These are phyloP conservation scores for Scomberomorus guttatus DNA, from an alignment of 2,797 vertebrate species.

Conservation along the genomic window DNA sequence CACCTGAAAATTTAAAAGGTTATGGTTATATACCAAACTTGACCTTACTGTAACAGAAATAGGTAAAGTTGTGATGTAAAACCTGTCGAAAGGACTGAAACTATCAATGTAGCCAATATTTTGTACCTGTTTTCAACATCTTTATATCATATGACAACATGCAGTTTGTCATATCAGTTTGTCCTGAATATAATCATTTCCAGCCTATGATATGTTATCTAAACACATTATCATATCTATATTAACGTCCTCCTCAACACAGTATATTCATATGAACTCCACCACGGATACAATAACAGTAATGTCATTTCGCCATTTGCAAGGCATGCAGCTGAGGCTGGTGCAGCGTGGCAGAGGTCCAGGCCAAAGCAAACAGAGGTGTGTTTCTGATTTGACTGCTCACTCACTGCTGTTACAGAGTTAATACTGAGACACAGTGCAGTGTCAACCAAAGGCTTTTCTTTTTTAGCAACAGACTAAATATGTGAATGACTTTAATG, in stretches of 20 bases:
- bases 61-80: too few species aligned
- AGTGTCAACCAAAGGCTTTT: neutral
- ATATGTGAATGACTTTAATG: neutral
- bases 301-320: slow-evolving; percentile 56
- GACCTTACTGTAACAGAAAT: too few species aligned
- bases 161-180: neutral
- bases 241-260: neutral
- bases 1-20: too few species aligned
- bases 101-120: neutral
- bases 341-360: slow-evolving; percentile 50
- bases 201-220: neutral
- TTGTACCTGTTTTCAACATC: slow-evolving; percentile 7
- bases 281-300: slow-evolving; percentile 42
- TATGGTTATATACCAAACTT: too few species aligned
- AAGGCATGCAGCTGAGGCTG: slow-evolving; percentile 48
- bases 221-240: slow-evolving; percentile 2
- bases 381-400: slow-evolving; percentile 74
- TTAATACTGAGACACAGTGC: slow-evolving; percentile 8
- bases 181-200: neutral
- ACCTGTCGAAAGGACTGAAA: too few species aligned
- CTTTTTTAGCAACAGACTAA: neutral
- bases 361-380: slow-evolving; percentile 78
- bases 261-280: slow-evolving; percentile 44
- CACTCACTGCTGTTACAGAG: slow-evolving; percentile 29
- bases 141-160: neutral